Evolutionary conservation across 2,888 invertebrate species (phyloP).

Genomic region (Ophion costatus): DNA sequence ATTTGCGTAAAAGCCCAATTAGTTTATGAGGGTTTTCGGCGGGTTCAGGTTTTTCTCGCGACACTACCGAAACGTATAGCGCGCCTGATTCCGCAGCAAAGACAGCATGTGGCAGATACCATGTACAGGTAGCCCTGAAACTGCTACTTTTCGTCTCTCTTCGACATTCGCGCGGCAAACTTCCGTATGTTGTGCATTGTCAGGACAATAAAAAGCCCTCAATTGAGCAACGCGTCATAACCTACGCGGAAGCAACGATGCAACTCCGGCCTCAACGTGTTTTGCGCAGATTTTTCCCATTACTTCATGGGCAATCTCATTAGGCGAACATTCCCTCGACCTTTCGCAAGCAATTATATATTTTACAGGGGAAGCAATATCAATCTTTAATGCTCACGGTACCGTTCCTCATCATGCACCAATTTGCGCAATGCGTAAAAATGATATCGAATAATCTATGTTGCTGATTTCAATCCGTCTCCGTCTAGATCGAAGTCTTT

Average conservation of each 20-base stretch:
- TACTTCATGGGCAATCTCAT: too few relatives aligned
- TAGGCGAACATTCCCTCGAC: too few relatives aligned
- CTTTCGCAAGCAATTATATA: too few relatives aligned
- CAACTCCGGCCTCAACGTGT: neutral
- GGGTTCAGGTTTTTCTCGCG: constrained; percentile 37
- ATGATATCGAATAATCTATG: too few relatives aligned
- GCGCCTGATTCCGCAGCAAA: constrained; percentile 13
- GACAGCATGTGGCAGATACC: constrained; percentile 12
- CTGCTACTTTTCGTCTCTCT: constrained; percentile 32
- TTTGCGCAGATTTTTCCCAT: neutral
- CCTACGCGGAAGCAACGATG: neutral
- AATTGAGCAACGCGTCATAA: neutral
- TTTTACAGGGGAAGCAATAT: too few relatives aligned
- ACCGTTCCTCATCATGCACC: too few relatives aligned
- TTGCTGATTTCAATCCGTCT: too few relatives aligned
- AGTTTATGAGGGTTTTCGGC: constrained; percentile 68
- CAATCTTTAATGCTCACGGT: too few relatives aligned
- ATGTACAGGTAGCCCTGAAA: neutral
- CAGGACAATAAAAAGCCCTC: constrained; percentile 14
- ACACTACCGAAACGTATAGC: constrained; percentile 15
- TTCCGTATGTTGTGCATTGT: constrained; percentile 18
- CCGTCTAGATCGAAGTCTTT: too few relatives aligned
- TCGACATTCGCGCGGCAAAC: constrained; percentile 14
- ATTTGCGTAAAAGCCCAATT: constrained; percentile 71
- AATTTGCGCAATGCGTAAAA: too few relatives aligned